These are phyloP conservation scores for Philonicus albiceps DNA, from an alignment of 2,888 invertebrate genomes.

Conservation along the genomic window DNA sequence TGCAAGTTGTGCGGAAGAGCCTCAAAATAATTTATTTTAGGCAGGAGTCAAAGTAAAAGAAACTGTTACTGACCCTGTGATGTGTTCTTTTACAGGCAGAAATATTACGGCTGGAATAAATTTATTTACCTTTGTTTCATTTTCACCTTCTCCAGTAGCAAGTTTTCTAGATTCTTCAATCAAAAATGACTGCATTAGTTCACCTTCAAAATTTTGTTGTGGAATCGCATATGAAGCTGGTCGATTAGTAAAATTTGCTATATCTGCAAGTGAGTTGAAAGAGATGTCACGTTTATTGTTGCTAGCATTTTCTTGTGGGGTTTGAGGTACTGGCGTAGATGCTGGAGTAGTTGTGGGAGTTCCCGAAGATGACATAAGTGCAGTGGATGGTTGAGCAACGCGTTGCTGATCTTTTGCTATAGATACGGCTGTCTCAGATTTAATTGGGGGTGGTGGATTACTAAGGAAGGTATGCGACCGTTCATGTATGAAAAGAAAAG, in stretches of 20 bases:
- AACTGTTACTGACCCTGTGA: slow-evolving; percentile 85
- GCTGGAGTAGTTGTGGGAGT: slow-evolving; percentile 58
- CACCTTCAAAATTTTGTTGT: slow-evolving; percentile 58
- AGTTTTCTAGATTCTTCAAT: slow-evolving; percentile 69
- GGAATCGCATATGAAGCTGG: slow-evolving; percentile 75
- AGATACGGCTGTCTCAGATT: slow-evolving; percentile 61
- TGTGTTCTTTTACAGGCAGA: slow-evolving; percentile 89
- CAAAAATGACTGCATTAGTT: slow-evolving; percentile 92
- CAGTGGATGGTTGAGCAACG: slow-evolving; percentile 63
- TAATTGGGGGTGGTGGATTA: slow-evolving; percentile 55
- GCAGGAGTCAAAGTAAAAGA: slow-evolving; percentile 94
- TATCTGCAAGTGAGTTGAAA: slow-evolving; percentile 56
- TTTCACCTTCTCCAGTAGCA: slow-evolving; percentile 21
- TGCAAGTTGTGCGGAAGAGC: not conserved
- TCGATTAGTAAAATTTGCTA: slow-evolving; percentile 59
- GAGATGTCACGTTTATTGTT: slow-evolving; percentile 51
- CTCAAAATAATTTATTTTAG: slow-evolving; percentile 63
- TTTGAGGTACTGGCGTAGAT: slow-evolving; percentile 53
- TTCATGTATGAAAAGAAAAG: slow-evolving; percentile 91
- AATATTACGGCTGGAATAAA: slow-evolving; percentile 93
- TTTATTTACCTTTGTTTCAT: slow-evolving; percentile 60
- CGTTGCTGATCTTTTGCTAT: slow-evolving; percentile 70
- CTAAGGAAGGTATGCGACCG: slow-evolving; percentile 73
- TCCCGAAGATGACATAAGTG: slow-evolving; percentile 68
- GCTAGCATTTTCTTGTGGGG: slow-evolving; percentile 53